Evolutionary conservation across 2,888 invertebrate genomes (phyloP).

Genomic region (Macropis europaea): DNA sequence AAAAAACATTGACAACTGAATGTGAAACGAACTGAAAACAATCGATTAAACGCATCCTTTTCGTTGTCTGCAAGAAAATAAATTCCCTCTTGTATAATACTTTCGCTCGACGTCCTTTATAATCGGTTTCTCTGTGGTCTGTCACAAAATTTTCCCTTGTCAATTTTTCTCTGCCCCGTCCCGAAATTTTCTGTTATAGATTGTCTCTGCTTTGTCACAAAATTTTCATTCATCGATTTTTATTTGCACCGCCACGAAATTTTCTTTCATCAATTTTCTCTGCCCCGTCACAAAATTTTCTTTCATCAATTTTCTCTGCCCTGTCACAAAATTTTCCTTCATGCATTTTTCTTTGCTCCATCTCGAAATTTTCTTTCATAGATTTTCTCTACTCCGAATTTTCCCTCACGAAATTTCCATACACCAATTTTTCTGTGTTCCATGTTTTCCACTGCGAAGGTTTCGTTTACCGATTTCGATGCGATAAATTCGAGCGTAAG

Average conservation of each 20-base stretch:
- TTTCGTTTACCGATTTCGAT: too few relatives aligned
- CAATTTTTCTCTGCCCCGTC: slow-evolving; percentile 16
- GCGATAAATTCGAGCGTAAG: slow-evolving; percentile 24
- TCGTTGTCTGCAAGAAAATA: slow-evolving; percentile 3
- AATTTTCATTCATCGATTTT: slow-evolving; percentile 26
- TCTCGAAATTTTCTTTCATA: too few relatives aligned
- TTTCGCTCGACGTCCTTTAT: background rate
- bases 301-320: too few relatives aligned
- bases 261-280: too few relatives aligned
- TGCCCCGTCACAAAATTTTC: too few relatives aligned
- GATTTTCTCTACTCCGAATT: too few relatives aligned
- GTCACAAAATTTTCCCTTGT: slow-evolving; percentile 7
- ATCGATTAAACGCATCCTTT: background rate
- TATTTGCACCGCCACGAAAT: too few relatives aligned
- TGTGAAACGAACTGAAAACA: slow-evolving; percentile 4
- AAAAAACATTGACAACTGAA: background rate
- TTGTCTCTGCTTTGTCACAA: background rate
- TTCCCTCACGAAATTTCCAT: too few relatives aligned
- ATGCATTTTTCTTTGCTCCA: too few relatives aligned
- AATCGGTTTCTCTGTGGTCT: background rate
- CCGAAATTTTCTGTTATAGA: background rate
- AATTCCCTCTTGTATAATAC: background rate
- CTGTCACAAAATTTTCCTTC: too few relatives aligned
- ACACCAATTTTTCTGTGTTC: too few relatives aligned
- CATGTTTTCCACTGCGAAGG: too few relatives aligned